Evolutionary conservation across 30 jellyfish, hydroid and myxozoan genomes (phyloP).

Genomic region (Nemopilema nomurai): DNA sequence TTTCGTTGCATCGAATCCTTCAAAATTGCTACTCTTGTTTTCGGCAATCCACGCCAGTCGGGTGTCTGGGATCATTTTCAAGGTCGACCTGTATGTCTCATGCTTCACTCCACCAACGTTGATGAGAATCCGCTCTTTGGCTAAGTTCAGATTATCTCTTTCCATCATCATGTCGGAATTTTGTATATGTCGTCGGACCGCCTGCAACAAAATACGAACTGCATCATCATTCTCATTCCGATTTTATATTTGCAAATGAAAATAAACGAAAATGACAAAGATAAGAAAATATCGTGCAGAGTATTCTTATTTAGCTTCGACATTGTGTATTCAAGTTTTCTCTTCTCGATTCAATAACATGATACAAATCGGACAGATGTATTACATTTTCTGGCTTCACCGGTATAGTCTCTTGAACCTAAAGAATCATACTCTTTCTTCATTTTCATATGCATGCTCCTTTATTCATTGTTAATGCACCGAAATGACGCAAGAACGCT

Average conservation of each 20-base stretch:
- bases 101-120: conserved; percentile 96
- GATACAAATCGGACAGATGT: too few relatives aligned
- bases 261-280: too few relatives aligned
- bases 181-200: conserved; percentile 34
- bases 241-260: too few relatives aligned
- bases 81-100: conserved; percentile 88
- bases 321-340: too few relatives aligned
- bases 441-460: not conserved
- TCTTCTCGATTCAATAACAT: too few relatives aligned
- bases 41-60: conserved; percentile 95
- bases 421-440: not conserved
- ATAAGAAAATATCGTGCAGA: too few relatives aligned
- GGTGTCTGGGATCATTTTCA: conserved; percentile 89
- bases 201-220: not conserved
- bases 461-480: not conserved
- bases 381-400: too few relatives aligned
- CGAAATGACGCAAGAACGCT: too few relatives aligned
- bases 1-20: conserved; percentile 80
- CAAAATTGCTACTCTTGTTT: conserved; percentile 69
- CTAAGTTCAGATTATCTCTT: conserved; percentile 43
- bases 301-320: too few relatives aligned
- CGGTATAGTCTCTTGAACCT: too few relatives aligned
- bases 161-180: conserved; percentile 62
- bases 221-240: not conserved
- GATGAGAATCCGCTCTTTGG: conserved; percentile 78